Base-by-base conservation (phyloP, 2,113 vertebrate species). In the Recurvirostra avosetta region DNA sequence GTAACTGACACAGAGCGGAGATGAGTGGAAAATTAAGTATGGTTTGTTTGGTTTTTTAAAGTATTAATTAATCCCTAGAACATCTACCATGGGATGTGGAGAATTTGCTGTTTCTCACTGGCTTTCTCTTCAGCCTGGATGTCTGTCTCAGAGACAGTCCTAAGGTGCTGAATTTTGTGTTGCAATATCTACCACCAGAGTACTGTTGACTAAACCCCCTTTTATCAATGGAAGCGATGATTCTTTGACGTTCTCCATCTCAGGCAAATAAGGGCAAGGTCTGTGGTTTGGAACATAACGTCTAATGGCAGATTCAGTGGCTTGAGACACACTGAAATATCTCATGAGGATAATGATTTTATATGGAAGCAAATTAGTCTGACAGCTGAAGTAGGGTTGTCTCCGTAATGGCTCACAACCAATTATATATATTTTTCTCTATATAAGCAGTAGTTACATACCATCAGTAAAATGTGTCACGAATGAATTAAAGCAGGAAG, bases 341-440 rank as follows among this genome's bases (percentile, higher is more conserved):
- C 94, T 97, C 96, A 45, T 12, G 86, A 94, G 88, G 90, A 68
- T 75, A 75, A 95, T 88, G 82, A 92, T 93, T 93, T 88, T 67
- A 86, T 86, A 88, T 6, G 25, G 95, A 88, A 74, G 81, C 63
- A 95, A 96, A 94, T 96, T 93, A 94, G 32, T 67, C 94, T 93
- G 95, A 93, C 92, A 92, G 88, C 87, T 93, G 92, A 76, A 92
- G 93, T n/a, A 86, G 40, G 56, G 74, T 4, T 92, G 86, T 89
- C 36, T n/a, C 86, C 1, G 0, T 81, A 75, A 93, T 75, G 76
- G 79, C 91, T 95, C 72, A 71, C 90, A 65, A 91, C 34, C 88
- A 95, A 86, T 94, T 96, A 65, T n/a, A 47, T 88, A 2, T 78
- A 29, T 91, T 95, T 93, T 90, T 75, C 82, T 90, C 50, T 71